Base-by-base conservation (phyloP, 23 tunicate genomes). In the Styela clava region DNA sequence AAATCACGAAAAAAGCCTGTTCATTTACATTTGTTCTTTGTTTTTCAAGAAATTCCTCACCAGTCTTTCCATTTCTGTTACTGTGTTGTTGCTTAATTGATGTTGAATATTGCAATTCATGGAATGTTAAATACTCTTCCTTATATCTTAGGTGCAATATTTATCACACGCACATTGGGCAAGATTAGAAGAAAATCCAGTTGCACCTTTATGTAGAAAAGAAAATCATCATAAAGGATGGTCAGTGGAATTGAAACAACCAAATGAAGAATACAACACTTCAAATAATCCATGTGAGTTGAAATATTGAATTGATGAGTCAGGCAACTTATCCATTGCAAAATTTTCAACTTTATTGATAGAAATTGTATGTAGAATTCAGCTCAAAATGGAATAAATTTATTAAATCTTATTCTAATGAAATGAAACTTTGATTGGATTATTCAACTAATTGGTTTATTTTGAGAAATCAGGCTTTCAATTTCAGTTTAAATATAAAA, bases 141-240 rank as follows among this genome's bases (percentile, higher is more conserved):
- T 61, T n/a, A n/a, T n/a, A n/a, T n/a, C n/a, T 20, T 28, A 76
- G 81, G 81, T 76, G 12, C 81, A 76, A 52, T 52, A 76, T 26
- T 25, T 76, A 29, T 44, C 81, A 20, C 64, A 52, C 24, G 65
- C 52, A 24, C 81, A 52, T 22, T 76, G 81, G 81, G 63, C 81
- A 21, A 52, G 81, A 24, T 29, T 76, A 16, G 81, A 76, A 26
- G 81, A 76, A 27, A 29, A 52, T 51, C 64, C 65, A 52, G 52
- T 76, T 27, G 24, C 28, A 24, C 81, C 81, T 0, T 44, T 76
- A 52, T 76, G 81, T 29, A 76, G 67, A 52, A 76, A 76, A 29
- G 81, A 76, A 76, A 19, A 22, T 19, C 64, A 76, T 44, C 81
- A 52, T 52, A 76, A 76, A 24, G 81, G 81, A 51, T 76, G 81